Evolutionary conservation across 1,140 invertebrate genomes (phyloP), one percentile per base, ranked within the genome.

Genomic region (Atta cephalotes): DNA sequence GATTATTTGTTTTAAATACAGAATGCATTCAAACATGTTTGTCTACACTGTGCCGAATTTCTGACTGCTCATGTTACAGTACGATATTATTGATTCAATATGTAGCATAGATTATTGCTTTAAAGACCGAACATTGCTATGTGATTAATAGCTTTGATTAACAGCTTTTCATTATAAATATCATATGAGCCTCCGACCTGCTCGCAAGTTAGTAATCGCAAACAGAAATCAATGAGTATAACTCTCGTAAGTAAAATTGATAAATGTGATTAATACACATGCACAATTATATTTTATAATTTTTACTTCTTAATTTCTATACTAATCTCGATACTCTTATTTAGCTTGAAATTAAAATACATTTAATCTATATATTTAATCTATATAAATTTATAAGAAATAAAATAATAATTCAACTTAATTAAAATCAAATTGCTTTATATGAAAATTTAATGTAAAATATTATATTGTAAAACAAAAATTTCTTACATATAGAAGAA

Each of bases 381-480:
- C 25, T 25, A 25, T 25, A 25, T 25, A 31, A 63, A 51, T 14
- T 51, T 51, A 51, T 51, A 16, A 28, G 39, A 45, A 9, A 62
- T 25, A 45, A 62, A 25, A 16, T 45, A 62, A 0, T 45, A 45
- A 39, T 25, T 62, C 14, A 1, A 77, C 1, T 35, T n/a, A 66
- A 10, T 45, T 49, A 45, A 12, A n/a, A 28, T 63, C 10, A 5
- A 45, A 14, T 3, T 60, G 14, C 18, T 58, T 16, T 58, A 2
- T 21, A 39, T 60, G 3, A 71, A 77, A 79, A 56, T 53, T 14
- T 72, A 31, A 53, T 31, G 14, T 72, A 9, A 58, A n/a, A 21
- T 58, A 7, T 1, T 12, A 39, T 49, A 49, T 9, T 18, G 12
- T 16, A 14, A 58, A 74, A 62, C 2, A 63, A 18, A 63, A 45